Conservation (phyloP, 2,797 vertebrate genomes). For the Malacoctenus gilli region DNA sequence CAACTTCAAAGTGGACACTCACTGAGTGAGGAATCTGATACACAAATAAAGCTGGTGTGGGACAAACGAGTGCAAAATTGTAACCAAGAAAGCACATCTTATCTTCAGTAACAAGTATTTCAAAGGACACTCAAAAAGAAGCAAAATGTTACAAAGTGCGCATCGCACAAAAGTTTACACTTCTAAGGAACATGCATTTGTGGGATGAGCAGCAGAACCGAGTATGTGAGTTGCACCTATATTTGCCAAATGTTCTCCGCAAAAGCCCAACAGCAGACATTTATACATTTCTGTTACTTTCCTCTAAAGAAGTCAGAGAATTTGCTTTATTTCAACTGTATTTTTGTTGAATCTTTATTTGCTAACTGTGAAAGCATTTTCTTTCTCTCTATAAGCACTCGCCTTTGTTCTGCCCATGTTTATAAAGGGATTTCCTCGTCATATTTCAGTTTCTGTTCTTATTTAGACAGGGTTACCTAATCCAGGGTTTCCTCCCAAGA, state of each 20-base stretch:
- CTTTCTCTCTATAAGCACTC: background rate
- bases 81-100: background rate
- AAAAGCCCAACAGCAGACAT: no score
- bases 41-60: conserved; percentile 14
- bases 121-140: no score
- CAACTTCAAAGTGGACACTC: background rate
- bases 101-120: background rate
- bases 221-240: no score
- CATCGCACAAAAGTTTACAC: no score
- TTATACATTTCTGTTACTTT: no score
- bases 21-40: conserved; percentile 22
- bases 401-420: background rate
- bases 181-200: no score
- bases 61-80: conserved; percentile 12
- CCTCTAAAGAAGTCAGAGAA: no score
- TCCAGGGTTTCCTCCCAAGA: conserved; percentile 8
- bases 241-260: no score
- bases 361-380: background rate
- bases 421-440: background rate
- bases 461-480: conserved; percentile 4
- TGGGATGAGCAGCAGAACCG: no score
- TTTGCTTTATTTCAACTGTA: background rate
- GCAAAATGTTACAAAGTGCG: no score
- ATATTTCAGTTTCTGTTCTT: background rate
- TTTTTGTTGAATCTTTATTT: background rate